Evolutionary conservation across 2,888 invertebrate species (phyloP).

Genomic region (Phytoseiulus persimilis): DNA sequence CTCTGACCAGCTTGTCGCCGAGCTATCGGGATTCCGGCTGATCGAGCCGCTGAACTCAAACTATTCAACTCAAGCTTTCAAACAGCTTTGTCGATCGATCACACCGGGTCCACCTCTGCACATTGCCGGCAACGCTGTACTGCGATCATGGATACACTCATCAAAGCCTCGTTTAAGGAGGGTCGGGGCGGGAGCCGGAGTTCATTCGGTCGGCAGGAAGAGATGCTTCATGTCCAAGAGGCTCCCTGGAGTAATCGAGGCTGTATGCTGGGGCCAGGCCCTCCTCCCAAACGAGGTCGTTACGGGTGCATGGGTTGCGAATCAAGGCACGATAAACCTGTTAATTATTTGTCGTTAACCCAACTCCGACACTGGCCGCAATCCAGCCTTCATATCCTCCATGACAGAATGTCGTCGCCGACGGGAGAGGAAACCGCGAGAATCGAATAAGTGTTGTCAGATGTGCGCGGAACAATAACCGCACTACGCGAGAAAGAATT

Average conservation of each 20-base stretch:
- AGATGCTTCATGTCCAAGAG: background rate
- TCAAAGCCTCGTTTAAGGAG: background rate
- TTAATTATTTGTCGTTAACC: slow-evolving; percentile 5
- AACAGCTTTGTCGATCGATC: background rate
- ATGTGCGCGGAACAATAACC: background rate
- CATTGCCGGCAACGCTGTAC: background rate
- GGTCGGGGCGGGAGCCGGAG: background rate
- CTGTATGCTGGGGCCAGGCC: background rate
- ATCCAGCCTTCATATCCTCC: background rate
- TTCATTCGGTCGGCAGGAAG: background rate
- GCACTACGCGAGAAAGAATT: too few species aligned
- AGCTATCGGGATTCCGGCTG: background rate
- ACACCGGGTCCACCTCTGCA: background rate
- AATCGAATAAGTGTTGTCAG: background rate
- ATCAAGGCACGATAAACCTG: background rate
- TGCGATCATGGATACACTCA: background rate
- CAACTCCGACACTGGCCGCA: background rate
- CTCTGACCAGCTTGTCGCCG: too few species aligned
- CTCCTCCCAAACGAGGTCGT: background rate
- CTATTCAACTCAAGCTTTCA: background rate
- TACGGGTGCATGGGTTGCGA: background rate
- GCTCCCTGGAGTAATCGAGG: background rate
- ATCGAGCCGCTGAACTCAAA: background rate
- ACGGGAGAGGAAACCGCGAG: background rate
- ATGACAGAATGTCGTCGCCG: background rate